Evolutionary conservation across 1,140 invertebrate genomes (phyloP).

Genomic region (Drosophila arizonae): DNA sequence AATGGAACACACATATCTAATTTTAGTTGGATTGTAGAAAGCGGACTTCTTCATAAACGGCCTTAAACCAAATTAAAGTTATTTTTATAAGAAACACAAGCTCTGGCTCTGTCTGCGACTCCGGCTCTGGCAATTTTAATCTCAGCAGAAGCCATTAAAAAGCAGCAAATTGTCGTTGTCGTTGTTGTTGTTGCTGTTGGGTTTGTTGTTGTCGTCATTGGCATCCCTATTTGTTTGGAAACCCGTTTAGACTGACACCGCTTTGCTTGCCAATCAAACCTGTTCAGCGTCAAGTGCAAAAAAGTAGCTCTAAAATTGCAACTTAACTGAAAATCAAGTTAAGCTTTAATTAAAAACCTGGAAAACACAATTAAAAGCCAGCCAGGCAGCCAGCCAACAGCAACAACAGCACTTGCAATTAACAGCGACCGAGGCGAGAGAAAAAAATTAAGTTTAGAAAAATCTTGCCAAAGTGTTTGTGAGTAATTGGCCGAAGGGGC

Average conservation of each 20-base stretch:
- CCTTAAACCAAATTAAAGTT: background rate
- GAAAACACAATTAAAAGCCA: slow-evolving; percentile 75
- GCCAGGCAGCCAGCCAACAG: slow-evolving; percentile 48
- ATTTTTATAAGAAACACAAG: background rate
- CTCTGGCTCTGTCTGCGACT: background rate
- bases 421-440: slow-evolving; percentile 42
- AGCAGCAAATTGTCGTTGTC: slow-evolving; percentile 4
- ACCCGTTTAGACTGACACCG: slow-evolving; percentile 60
- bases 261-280: slow-evolving; percentile 70
- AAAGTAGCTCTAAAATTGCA: slow-evolving; percentile 72
- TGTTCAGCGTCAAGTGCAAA: slow-evolving; percentile 71
- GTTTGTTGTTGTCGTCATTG: slow-evolving; percentile 13
- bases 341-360: slow-evolving; percentile 81
- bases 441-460: slow-evolving; percentile 67
- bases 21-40: background rate
- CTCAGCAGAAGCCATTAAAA: slow-evolving; percentile 61
- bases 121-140: slow-evolving; percentile 11
- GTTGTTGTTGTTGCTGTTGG: slow-evolving; percentile 21
- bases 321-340: slow-evolving; percentile 79
- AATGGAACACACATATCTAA: background rate
- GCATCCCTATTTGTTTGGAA: slow-evolving; percentile 72
- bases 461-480: slow-evolving; percentile 69
- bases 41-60: background rate
- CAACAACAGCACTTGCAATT: slow-evolving; percentile 60
- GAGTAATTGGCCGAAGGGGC: slow-evolving; percentile 62